Conservation (phyloP, 2,888 invertebrate species). For the Bedellia somnulentella region DNA sequence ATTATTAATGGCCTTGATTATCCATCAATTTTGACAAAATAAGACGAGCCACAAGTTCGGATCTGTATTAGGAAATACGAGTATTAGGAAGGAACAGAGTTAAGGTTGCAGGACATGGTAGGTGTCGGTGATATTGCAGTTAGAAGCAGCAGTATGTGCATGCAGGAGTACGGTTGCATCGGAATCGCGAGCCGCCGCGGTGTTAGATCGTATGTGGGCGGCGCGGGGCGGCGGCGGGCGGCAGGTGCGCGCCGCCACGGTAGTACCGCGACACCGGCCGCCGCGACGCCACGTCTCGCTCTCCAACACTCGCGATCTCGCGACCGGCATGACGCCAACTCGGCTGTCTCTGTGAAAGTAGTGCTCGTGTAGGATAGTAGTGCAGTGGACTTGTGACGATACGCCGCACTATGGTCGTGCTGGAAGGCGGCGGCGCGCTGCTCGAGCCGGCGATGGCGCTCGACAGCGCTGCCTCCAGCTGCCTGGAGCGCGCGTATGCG, state of each 20-base stretch:
- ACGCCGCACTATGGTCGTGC: constrained; percentile 39
- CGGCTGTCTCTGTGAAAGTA: background rate
- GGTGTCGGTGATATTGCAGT: background rate
- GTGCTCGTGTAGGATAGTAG: background rate
- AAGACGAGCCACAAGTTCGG: no score
- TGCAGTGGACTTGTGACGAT: constrained; percentile 3
- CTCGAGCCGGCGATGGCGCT: constrained; percentile 69
- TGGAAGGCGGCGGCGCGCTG: constrained; percentile 52
- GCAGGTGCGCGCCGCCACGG: constrained; percentile 37
- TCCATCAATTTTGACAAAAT: no score
- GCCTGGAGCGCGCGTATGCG: constrained; percentile 77
- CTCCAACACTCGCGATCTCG: constrained; percentile 12
- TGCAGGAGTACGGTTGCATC: constrained; percentile 42
- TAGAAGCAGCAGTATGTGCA: constrained; percentile 22
- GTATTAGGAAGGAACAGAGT: no score
- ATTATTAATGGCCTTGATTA: no score
- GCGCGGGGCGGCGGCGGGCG: constrained; percentile 24
- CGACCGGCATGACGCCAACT: background rate
- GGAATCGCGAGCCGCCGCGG: constrained; percentile 34
- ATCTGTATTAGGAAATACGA: no score
- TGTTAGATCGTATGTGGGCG: constrained; percentile 17
- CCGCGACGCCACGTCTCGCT: constrained; percentile 31
- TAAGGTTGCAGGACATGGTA: no score
- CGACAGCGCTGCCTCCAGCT: constrained; percentile 68
- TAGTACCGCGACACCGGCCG: constrained; percentile 50